Evolutionary conservation across 2,113 vertebrate genomes (phyloP), one percentile per base, ranked within the genome.

Genomic region (Chionomys nivalis): DNA sequence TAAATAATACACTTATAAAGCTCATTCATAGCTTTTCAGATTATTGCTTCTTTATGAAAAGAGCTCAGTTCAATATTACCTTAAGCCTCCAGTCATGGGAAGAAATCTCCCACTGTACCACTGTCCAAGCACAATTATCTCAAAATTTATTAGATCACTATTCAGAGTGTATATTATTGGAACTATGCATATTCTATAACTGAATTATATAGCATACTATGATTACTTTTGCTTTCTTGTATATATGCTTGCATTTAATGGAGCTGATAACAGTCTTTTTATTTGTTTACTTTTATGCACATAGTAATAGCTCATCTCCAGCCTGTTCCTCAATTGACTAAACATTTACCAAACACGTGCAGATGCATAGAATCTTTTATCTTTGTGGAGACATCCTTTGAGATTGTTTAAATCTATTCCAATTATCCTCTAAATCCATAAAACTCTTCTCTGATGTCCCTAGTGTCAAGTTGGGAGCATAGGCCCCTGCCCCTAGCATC

Each of bases 211-310:
- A 87, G 44, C 61, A 92, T 55, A 82, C 52, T 95, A 58, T 42
- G 75, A 82, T 92, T 90, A 66, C 21, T 92, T 96, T 96, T 96
- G 12, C 31, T 92, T 96, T 90, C 61, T 94, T 77, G 58, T 1
- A 75, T 5, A 82, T 78, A 19, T 88, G 11, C 42, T 96, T 78
- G 39, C 66, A 92, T 93, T 86, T 85, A 68, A 91, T 86, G 77
- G 47, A 93, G 36, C 28, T 91, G 44, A 49, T 87, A 91, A 89
- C 47, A 92, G 36, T 94, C 85, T 93, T 81, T 87, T 81, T 87
- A 87, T 96, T 95, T 52, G 55, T 75, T 81, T 91, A 55, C 76
- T 96, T 93, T 93, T 93, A 68, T 44, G 52, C 77, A 95, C 13
- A 90, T 77, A 92, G 33, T 36, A 89, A 81, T 85, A 76, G 24